Percentiles rank a stretch among this genome's conserved stretches.
Evolutionary conservation across 2,113 vertebrate species (phyloP).

Genomic region (Onychostoma macrolepis): DNA sequence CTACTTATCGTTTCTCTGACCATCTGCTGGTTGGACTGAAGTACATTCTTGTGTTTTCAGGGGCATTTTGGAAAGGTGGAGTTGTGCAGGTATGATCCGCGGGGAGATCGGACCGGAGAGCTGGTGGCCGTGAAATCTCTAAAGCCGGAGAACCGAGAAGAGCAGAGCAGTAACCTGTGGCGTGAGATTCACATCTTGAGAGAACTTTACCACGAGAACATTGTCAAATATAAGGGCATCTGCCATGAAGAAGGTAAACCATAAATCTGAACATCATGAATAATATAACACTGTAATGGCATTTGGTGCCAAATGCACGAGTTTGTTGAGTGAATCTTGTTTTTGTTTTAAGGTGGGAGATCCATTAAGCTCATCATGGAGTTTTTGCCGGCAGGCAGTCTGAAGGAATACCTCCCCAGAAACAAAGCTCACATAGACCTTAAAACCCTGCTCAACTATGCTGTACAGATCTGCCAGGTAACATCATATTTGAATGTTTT

Average conservation of each 20-base stretch:
- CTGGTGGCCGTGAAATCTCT: conserved; percentile 97
- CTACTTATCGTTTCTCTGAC: not conserved
- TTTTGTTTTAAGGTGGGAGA: conserved; percentile 80
- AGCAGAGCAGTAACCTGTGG: conserved; percentile 90
- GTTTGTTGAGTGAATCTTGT: not conserved
- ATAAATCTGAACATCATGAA: not conserved
- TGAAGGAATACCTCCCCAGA: conserved; percentile 94
- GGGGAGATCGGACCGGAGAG: conserved; percentile 92
- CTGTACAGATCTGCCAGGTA: conserved; percentile 93
- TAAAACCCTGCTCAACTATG: conserved; percentile 86
- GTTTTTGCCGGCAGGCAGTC: conserved; percentile 92
- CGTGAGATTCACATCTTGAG: conserved; percentile 93
- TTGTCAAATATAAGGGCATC: conserved; percentile 97
- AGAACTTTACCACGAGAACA: conserved; percentile 96
- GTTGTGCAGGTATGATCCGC: conserved; percentile 92
- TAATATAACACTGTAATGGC: not conserved
- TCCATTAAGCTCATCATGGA: conserved; percentile 98
- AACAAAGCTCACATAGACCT: conserved; percentile 85
- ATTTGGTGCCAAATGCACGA: not conserved
- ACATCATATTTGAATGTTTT: not conserved
- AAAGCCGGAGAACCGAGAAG: conserved; percentile 89
- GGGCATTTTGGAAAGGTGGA: conserved; percentile 98
- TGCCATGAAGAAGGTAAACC: conserved; percentile 91
- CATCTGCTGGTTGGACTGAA: not conserved
- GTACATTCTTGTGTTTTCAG: conserved; percentile 65